Evolutionary conservation across 2,888 invertebrate species (phyloP), one percentile per base, ranked within the genome.

Genomic region (Ophioninae sp.): DNA sequence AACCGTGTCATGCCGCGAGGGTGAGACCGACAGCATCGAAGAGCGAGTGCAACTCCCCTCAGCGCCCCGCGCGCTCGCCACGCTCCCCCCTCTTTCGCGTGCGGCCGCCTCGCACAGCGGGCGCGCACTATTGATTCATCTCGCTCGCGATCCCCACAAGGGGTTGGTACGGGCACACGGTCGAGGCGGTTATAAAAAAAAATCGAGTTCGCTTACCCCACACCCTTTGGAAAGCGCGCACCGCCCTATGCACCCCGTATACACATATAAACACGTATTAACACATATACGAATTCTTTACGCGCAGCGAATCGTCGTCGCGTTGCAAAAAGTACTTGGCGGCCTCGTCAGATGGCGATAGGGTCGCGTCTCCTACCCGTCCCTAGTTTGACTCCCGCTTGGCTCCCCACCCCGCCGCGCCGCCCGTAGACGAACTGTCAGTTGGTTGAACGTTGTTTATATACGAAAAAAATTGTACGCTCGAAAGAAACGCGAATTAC

Each of bases 371-470:
- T 63, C n/a, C 63, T n/a, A 37, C 39, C n/a, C 56, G 20, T n/a
- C 69, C 20, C 51, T 37, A 20, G 65, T 75, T 74, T 64, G 13
- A 61, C 22, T 79, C 83, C 85, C 86, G 84, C 77, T 84, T 78
- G 83, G 44, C 59, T 8, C 39, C 64, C 65, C 30, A 20, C 37
- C 37, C 20, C 41, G n/a, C 61, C 17, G 20, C 10, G 23, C 17
- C 30, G 13, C 23, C 17, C 73, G 64, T 6, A 67, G 81, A 84
- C 75, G 86, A 90, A 86, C 90, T 90, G 91, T 91, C 90, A 90
- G 90, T 77, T 79, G 85, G 79, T 79, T 85, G 84, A 88, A 88
- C 85, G 88, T 90, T 91, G 91, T 91, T 91, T 91, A 90, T 91
- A 91, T 90, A 90, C 90, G 90, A 89, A 88, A 89, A 72, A 69